Percentiles rank a stretch among this genome's conserved stretches.
These are phyloP conservation scores for Pimephales promelas DNA, from an alignment of 2,113 vertebrate species.

Conservation along the genomic window DNA sequence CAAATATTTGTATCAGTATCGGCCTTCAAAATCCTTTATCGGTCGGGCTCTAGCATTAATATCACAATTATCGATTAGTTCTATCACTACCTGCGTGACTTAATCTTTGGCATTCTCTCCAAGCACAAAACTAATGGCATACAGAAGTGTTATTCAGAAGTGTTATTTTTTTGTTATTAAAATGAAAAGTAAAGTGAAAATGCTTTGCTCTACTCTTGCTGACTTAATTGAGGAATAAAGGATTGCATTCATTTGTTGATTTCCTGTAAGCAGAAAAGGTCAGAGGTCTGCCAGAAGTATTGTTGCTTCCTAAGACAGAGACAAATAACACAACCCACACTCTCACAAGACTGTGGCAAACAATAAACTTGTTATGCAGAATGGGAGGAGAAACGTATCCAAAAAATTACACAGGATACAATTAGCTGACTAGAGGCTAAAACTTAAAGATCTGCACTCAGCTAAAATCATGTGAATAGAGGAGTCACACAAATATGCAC, in stretches of 20 bases:
- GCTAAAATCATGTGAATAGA: background rate
- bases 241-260: background rate
- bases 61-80: no score
- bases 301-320: background rate
- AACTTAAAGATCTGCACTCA: conserved; percentile 1
- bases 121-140: background rate
- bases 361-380: background rate
- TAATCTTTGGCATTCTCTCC: background rate
- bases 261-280: background rate
- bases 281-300: background rate
- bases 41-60: no score
- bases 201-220: background rate
- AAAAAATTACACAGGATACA: conserved; percentile 4
- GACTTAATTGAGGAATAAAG: background rate
- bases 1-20: no score
- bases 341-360: conserved; percentile 4
- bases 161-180: background rate
- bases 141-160: background rate
- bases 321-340: background rate
- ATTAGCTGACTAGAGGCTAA: conserved; percentile 12
- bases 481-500: conserved; percentile 50
- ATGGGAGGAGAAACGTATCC: background rate
- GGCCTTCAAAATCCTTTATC: no score
- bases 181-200: background rate
- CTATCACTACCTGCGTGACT: no score